phyloP scores from a whole-genome alignment of 1,140 invertebrate species.

The Orussus abietinus region DNA sequence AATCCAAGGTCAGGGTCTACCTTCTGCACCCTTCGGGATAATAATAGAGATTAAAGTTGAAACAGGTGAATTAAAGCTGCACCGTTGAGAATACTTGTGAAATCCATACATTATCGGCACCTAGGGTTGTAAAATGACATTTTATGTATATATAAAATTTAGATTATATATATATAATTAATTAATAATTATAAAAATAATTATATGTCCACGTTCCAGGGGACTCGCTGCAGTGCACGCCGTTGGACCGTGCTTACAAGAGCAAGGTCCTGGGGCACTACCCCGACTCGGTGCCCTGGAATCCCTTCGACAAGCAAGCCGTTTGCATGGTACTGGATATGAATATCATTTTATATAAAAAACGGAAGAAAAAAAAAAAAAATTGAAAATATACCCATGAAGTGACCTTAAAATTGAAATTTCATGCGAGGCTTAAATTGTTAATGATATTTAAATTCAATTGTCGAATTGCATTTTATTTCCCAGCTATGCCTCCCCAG shows the following conservation, averaged over 20 bases:
- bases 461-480: conserved; percentile 30
- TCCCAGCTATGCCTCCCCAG: conserved; percentile 87
- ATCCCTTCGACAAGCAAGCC: conserved; percentile 91
- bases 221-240: conserved; percentile 81
- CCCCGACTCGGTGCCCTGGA: conserved; percentile 86
- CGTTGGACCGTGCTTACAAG: conserved; percentile 91
- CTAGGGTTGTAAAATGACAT: too few relatives aligned
- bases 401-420: too few relatives aligned
- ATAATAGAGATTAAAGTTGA: too few relatives aligned
- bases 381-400: background rate
- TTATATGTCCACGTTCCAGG: too few relatives aligned
- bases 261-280: conserved; percentile 91
- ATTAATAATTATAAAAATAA: too few relatives aligned
- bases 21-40: too few relatives aligned
- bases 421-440: background rate
- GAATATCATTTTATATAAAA: conserved; percentile 1
- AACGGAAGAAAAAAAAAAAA: background rate
- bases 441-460: conserved; percentile 12
- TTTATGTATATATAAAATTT: too few relatives aligned
- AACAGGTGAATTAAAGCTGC: too few relatives aligned
- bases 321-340: conserved; percentile 84
- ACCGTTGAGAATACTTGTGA: too few relatives aligned
- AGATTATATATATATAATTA: too few relatives aligned
- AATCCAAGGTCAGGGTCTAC: too few relatives aligned
- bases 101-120: too few relatives aligned